Base-by-base conservation (phyloP, 1,140 invertebrate species). In the Caerostris extrusa region DNA sequence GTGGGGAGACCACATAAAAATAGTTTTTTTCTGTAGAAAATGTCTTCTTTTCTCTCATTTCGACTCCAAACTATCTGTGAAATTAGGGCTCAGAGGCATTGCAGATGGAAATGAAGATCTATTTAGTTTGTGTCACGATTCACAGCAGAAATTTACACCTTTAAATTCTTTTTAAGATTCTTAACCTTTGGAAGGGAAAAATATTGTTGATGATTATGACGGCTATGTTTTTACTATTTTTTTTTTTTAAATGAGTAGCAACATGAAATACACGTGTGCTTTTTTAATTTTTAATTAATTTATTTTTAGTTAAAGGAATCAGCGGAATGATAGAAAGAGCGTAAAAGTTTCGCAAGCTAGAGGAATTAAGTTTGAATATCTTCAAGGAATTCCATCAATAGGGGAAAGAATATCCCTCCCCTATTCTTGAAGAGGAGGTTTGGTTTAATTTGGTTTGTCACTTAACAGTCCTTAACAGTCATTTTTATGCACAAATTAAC, bases 41-140 rank as follows among this genome's bases (percentile, higher is more conserved):
- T 77, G 69, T 17, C 69, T 77, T 17, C 69, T 77, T 12, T 17
- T 77, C 34, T 77, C 34, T 77, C 34, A 34, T 77, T 17, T n/a
- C 57, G 83, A 55, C 58, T 14, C 12, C 10, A 34, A 81, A 8
- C 56, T 85, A 71, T 81, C 57, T 50, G n/a, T 14, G 19, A 57
- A 91, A 91, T 61, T 90, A 90, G 64, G 88, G 71, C 69, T 91
- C 90, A 82, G 90, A 56, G 58, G 90, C 82, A 81, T 69, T 55
- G 71, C 19, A 71, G 83, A 60, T 50, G 56, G n/a, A 85, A 81
- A 19, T 56, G 58, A 12, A 55, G 58, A 91, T 91, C 69, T 91
- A 89, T 91, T 91, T 91, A 12, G 56, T 50, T 85, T 12, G 56
- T 64, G 77, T 17, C 61, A 12, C 56, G 88, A 77, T 53, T 90